Percentiles rank a stretch among this genome's conserved stretches.
phyloP scores from a whole-genome alignment of 2,888 invertebrate species.

The Dynastes tityus region DNA sequence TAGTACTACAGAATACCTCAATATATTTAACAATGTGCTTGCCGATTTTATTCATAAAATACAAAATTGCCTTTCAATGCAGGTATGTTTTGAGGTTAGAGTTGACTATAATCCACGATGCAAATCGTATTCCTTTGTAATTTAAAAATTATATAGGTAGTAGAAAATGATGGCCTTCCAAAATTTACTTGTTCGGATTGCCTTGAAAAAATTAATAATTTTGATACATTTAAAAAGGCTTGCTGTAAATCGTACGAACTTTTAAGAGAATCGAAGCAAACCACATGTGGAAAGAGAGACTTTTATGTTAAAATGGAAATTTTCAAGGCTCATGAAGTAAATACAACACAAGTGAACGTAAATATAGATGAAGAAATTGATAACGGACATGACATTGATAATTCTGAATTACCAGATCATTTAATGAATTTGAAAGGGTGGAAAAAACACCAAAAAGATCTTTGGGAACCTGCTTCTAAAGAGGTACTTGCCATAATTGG shows the following conservation, averaged over 20 bases:
- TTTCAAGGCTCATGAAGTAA: neutral
- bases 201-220: slow-evolving; percentile 55
- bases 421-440: neutral
- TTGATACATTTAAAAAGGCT: slow-evolving; percentile 55
- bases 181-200: slow-evolving; percentile 56
- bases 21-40: slow-evolving; percentile 48
- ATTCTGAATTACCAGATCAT: neutral
- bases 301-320: neutral
- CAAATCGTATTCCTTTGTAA: slow-evolving; percentile 1
- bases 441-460: neutral
- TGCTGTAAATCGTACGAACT: slow-evolving; percentile 54
- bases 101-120: neutral
- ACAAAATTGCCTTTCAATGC: slow-evolving; percentile 50
- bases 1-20: slow-evolving; percentile 23
- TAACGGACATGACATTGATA: neutral
- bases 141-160: slow-evolving; percentile 54
- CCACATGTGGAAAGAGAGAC: neutral
- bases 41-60: slow-evolving; percentile 53
- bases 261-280: slow-evolving; percentile 32
- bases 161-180: slow-evolving; percentile 55
- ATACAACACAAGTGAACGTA: neutral
- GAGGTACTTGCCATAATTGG: slow-evolving; percentile 52
- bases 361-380: neutral
- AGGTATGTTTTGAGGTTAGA: slow-evolving; percentile 50
- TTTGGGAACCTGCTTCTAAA: neutral